Evolutionary conservation across 2,888 invertebrate species (phyloP).

Genomic region (Drosophila pegasa): DNA sequence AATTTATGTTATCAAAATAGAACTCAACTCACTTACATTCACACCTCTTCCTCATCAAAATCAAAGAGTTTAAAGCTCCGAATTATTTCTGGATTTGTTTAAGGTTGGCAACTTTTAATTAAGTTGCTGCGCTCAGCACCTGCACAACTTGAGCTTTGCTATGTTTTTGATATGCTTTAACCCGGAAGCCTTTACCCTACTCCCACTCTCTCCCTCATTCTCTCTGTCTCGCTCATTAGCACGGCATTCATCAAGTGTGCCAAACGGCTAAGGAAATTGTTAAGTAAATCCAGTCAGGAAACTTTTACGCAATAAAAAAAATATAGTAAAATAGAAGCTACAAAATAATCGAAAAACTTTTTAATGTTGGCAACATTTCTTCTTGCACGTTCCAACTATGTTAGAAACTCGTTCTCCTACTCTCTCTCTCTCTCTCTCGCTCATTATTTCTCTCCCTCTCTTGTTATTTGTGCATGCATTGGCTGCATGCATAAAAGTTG

Average conservation of each 20-base stretch:
- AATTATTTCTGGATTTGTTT: background rate
- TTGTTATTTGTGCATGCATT: slow-evolving; percentile 4
- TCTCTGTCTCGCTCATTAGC: slow-evolving; percentile 35
- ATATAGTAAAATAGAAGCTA: slow-evolving; percentile 29
- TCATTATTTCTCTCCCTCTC: background rate
- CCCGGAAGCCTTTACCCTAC: background rate
- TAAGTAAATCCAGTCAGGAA: slow-evolving; percentile 36
- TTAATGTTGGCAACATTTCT: slow-evolving; percentile 42
- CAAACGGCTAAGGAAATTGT: slow-evolving; percentile 21
- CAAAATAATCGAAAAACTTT: slow-evolving; percentile 72
- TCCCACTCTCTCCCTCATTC: background rate
- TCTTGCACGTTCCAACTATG: slow-evolving; percentile 33
- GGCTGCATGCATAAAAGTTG: slow-evolving; percentile 32
- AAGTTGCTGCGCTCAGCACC: slow-evolving; percentile 29
- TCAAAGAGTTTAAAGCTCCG: background rate
- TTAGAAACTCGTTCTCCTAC: slow-evolving; percentile 1
- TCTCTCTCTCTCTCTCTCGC: background rate
- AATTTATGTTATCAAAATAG: background rate
- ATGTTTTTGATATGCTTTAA: slow-evolving; percentile 14
- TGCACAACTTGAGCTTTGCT: slow-evolving; percentile 7
- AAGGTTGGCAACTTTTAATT: slow-evolving; percentile 28
- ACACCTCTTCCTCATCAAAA: background rate
- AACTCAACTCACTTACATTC: background rate
- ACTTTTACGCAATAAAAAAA: slow-evolving; percentile 33
- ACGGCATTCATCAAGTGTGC: slow-evolving; percentile 51